A percentile compares a stretch with the other conserved stretches of the same genome.
These are phyloP conservation scores for Onychomys torridus DNA, from an alignment of 2,797 vertebrate species.

Conservation along the genomic window DNA sequence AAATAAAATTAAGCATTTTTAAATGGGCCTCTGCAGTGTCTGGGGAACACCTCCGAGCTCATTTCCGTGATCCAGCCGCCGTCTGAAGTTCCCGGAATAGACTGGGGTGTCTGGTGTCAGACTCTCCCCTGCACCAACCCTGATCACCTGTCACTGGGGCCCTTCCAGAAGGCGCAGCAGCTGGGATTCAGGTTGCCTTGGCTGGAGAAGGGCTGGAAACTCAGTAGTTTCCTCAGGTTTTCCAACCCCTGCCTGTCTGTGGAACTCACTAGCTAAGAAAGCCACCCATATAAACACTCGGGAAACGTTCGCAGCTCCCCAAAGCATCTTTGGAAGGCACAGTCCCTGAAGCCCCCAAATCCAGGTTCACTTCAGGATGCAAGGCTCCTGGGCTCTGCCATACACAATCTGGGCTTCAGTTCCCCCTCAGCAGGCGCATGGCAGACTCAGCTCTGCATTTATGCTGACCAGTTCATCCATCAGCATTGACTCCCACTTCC, in stretches of 20 bases:
- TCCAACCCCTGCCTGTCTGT: background rate
- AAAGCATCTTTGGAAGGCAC: background rate
- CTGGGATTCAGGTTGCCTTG: background rate
- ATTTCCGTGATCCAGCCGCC: background rate
- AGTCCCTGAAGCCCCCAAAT: background rate
- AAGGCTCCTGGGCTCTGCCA: background rate
- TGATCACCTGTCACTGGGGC: background rate
- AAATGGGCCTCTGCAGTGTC: background rate
- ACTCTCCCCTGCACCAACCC: background rate
- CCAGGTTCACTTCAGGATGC: background rate
- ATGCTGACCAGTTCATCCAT: background rate
- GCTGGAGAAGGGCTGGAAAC: background rate
- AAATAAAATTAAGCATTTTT: slow-evolving; percentile 65
- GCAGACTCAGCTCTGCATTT: background rate
- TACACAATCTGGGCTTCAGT: background rate
- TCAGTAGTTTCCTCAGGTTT: background rate
- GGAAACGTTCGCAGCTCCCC: background rate
- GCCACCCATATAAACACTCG: background rate
- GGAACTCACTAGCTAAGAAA: background rate
- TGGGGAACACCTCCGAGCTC: background rate
- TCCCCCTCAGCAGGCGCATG: background rate
- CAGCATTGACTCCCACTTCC: background rate
- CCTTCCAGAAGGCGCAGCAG: background rate
- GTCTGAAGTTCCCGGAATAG: background rate
- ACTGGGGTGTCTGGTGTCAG: background rate